phyloP scores from a whole-genome alignment of 2,113 vertebrate species.

The Desmodus rotundus region DNA sequence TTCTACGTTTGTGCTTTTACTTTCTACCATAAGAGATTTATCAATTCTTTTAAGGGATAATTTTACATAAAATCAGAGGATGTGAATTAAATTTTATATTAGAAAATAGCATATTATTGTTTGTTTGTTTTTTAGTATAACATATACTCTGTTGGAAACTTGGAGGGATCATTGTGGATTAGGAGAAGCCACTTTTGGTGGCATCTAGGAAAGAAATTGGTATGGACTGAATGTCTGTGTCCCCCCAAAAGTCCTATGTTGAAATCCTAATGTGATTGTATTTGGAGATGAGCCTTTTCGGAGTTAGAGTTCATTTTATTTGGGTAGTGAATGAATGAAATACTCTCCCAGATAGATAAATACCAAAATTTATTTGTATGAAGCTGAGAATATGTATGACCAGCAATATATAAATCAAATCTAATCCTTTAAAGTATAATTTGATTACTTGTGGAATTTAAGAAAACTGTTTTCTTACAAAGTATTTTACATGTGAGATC shows the following conservation, averaged over 20 bases:
- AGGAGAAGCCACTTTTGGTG: not conserved
- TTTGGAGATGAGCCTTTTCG: not conserved
- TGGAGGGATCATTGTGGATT: not conserved
- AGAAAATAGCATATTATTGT: not conserved
- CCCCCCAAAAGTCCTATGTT: not conserved
- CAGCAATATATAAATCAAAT: not conserved
- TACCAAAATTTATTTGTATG: not conserved
- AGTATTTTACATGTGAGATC: not conserved
- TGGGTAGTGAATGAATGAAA: not conserved
- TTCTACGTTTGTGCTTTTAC: not conserved
- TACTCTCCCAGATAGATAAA: not conserved
- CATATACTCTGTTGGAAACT: not conserved
- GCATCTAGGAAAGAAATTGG: not conserved
- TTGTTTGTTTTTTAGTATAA: not conserved
- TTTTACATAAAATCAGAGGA: not conserved
- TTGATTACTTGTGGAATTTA: not conserved
- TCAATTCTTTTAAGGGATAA: not conserved
- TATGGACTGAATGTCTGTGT: not conserved
- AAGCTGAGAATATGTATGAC: not conserved
- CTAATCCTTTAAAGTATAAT: not conserved
- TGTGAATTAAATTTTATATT: not conserved
- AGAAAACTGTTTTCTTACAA: not conserved
- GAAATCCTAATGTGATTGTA: not conserved
- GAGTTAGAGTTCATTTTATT: not conserved
- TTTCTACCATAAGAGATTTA: not conserved